Base-by-base conservation (phyloP, 2,888 invertebrate genomes). In the Eupithecia centaureata region DNA sequence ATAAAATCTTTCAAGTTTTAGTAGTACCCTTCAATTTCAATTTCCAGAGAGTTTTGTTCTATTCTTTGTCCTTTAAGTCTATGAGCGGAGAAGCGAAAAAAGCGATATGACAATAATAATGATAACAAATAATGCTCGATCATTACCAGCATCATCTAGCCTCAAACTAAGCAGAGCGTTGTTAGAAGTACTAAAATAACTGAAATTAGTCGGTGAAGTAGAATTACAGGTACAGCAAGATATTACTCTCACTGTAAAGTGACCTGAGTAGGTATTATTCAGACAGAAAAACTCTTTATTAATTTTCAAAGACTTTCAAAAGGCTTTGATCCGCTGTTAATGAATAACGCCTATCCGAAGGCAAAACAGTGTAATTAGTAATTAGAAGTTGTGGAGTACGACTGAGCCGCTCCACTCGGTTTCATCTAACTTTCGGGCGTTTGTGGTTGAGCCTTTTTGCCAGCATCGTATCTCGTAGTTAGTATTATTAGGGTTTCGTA, bases 371-470 rank as follows among this genome's bases (percentile, higher is more conserved):
- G 61, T 69, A 67, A 69, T 73, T 69, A 65, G 67, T 60, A 65
- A 67, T 71, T 68, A 65, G 47, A 68, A 63, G 65, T 67, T 47
- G 59, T 65, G 27, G 54, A 33, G 38, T 5, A 56, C 70, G 65
- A 66, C 66, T 60, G 62, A n/a, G 52, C 12, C 68, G 63, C 25
- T 30, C 30, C 18, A 30, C 42, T 65, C 57, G 65, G 67, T 27
- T 67, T 63, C 57, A 65, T 61, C 61, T 63, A 73, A 73, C 73
- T 73, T 73, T 65, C 54, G 33, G 51, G 51, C 58, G 32, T 64
- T 65, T 64, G 63, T 42, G 22, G 42, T 52, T 27, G 52, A 52
- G 27, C 52, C 52, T 52, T 51, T 25, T 52, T 52, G 27, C 25
- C 15, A 52, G 52, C 22, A 52, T 27, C 52, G 52, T 27, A 27